Evolutionary conservation across 2,888 invertebrate species (phyloP), one percentile per base, ranked within the genome.

Genomic region (Agriopis leucophaearia): DNA sequence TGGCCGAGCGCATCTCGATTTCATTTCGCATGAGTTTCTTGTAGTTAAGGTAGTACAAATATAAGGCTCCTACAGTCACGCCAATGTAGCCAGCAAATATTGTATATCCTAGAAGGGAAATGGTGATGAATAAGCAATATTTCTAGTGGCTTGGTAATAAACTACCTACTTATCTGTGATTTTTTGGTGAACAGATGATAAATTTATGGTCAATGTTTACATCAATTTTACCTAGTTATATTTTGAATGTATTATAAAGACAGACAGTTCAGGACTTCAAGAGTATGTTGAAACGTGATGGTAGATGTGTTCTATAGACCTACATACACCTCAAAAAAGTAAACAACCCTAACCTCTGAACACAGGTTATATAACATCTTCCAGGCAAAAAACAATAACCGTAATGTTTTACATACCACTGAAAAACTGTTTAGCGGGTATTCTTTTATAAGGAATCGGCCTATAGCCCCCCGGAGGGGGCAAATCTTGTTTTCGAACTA

Each of bases 391-490:
- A 56, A 62, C 38, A n/a, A 36, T 40, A 18, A 36, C 52, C 62
- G 8, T 54, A 47, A 52, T 61, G 54, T 45, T 64, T 55, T 60
- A 79, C 89, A 87, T 92, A 97, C 97, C 96, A 76, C 95, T 95
- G 73, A 97, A 96, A 81, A 95, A 96, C 70, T 93, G 88, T 88
- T 95, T 97, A n/a, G 97, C 95, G 42, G 97, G 97, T 54, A 96
- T 88, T 80, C 98, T 95, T 76, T 95, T 94, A 83, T 90, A 97
- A 55, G 95, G 95, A 74, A 99, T 96, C 18, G 96, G 95, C 74
- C 95, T 95, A 88, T 98, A 99, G 76, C 99, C 99, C 84, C 99
- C 99, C 64, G 95, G 91, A 71, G 99, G 99, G 82, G 99, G 99
- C 95, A 99, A 95, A 92, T 99, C 99, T 92, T 99, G 99, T 83